Base-by-base conservation (phyloP, 2,888 invertebrate genomes). In the Dryocosmus kuriphilus region DNA sequence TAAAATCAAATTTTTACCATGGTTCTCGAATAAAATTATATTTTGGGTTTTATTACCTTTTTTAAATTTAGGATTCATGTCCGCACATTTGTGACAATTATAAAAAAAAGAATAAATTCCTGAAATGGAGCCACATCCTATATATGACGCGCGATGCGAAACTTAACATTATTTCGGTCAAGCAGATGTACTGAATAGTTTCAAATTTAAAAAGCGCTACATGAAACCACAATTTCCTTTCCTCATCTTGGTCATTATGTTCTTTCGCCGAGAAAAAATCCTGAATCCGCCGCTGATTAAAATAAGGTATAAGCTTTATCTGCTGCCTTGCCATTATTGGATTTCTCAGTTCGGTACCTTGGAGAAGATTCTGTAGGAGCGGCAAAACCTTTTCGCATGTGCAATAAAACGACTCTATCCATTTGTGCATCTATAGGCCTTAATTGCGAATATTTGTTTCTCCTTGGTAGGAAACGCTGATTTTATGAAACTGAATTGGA, bases 351-450 rank as follows among this genome's bases (percentile, higher is more conserved):
- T 24, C 14, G 51, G 30, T 30, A 27, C 3, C 35, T 11, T 30
- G 51, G n/a, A 22, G 11, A 30, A 51, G 32, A 71, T 71, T 71
- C 2, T 55, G 5, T 51, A 30, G 51, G 6, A 71, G 60, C 27
- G 27, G 60, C 55, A 60, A 51, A 71, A 32, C 32, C 71, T 5
- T 51, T 46, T 55, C 24, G 51, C 32, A n/a, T 14, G n/a, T 30
- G n/a, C 51, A 60, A 11, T 11, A 30, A 71, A 51, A 77, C 71
- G 77, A 71, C n/a, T 76, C 74, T 67, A 61, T 65, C 46, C 35
- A 55, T 51, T 71, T 71, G 51, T 51, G 30, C 51, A 38, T 24
- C 24, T 41, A 22, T 22, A 3, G 24, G 41, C 41, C 27, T 4
- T n/a, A 46, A 67, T 67, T 67, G 46, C 41, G 41, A 41, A 41